Base-by-base conservation (phyloP, 37 sponge, comb jelly and placozoan genomes). In the Lycopodina hypogea region DNA sequence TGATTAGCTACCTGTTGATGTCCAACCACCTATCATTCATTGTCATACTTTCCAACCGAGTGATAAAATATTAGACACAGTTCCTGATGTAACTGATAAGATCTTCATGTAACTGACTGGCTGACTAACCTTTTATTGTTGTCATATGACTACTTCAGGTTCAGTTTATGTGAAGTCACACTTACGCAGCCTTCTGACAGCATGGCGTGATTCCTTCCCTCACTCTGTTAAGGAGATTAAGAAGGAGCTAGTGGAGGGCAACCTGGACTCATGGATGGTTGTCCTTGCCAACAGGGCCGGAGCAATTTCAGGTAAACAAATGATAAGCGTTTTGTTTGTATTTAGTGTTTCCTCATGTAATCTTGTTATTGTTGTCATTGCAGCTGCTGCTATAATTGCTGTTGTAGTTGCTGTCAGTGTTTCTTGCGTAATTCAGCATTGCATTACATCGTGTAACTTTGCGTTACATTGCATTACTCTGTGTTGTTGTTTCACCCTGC, bases 181-280 rank as follows among this genome's bases (percentile, higher is more conserved):
- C 58, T 66, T 99, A 57, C 75, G 85, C 9, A 32, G 64, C n/a
- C 77, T 99, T 53, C 71, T 95, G 37, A 72, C 83, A 7, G 40
- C 92, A 56, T 95, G 96, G 96, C 77, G 84, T 3, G 69, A 78
- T 17, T 74, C 90, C 40, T 99, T 99, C 84, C 99, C 99, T 32
- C 86, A 79, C 69, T 96, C 96, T 18, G 79, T 84, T 40, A 93
- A 93, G 88, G 94, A 99, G 80, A 74, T 91, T 68, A 86, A 67
- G 35, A 71, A 55, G 36, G 99, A 99, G 85, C 96, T 89, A 85
- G 75, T 77, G 9, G 56, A 72, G 24, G 87, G 85, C 35, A 80
- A 76, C 28, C 69, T 68, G 14, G 32, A 67, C 74, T 75, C 85
- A 1, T 87, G 92, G 93, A 39, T 80, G 69, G 74, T 75, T 55